These are phyloP conservation scores for Hyposoter didymator DNA, from an alignment of 2,888 invertebrate species.

Conservation along the genomic window DNA sequence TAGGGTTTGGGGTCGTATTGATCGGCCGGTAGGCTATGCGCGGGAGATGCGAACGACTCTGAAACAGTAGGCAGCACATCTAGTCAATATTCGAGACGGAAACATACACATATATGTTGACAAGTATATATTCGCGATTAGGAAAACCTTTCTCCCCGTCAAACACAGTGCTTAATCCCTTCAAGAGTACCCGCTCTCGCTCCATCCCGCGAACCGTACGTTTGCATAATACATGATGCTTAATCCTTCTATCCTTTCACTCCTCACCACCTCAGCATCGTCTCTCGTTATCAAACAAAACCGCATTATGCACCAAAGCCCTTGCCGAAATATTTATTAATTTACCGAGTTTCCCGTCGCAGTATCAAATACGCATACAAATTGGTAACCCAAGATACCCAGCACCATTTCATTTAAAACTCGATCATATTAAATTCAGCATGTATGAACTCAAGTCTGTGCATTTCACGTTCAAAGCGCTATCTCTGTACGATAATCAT, in stretches of 20 bases:
- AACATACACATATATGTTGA: not conserved
- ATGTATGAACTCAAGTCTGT: not conserved
- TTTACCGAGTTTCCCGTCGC: not conserved
- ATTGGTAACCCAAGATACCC: conserved; percentile 32
- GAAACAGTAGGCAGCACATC: conserved; percentile 79
- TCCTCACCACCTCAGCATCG: conserved; percentile 38
- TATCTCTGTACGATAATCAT: not conserved
- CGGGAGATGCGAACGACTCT: conserved; percentile 71
- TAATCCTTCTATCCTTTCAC: conserved; percentile 45
- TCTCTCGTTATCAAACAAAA: conserved; percentile 49
- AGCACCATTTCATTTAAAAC: not conserved
- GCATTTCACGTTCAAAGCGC: not conserved
- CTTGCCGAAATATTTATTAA: conserved; percentile 8
- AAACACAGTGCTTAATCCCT: conserved; percentile 54
- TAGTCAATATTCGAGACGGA: conserved; percentile 61
- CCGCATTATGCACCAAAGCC: not conserved
- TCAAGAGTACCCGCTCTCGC: conserved; percentile 17
- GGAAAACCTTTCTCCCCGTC: conserved; percentile 48
- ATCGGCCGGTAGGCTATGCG: conserved; percentile 74
- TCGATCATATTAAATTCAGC: not conserved
- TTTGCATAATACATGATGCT: conserved; percentile 42
- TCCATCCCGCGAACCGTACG: conserved; percentile 20
- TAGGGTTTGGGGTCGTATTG: conserved; percentile 82
- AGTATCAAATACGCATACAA: conserved; percentile 30
- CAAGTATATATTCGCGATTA: conserved; percentile 41